Evolutionary conservation across 1,140 invertebrate genomes (phyloP).

Genomic region (Musca domestica): DNA sequence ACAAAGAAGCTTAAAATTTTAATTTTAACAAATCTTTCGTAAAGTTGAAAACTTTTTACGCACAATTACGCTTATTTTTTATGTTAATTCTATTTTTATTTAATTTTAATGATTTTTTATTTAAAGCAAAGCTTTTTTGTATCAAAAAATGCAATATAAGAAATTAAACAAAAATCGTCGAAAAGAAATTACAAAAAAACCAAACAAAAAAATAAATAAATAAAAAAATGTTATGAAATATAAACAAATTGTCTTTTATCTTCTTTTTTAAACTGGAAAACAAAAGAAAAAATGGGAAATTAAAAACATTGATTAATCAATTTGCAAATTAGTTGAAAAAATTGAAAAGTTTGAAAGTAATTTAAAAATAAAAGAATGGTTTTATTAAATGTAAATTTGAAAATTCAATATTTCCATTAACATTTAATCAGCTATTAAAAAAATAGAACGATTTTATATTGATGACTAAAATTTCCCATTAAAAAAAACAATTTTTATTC

Average conservation of each 20-base stretch:
- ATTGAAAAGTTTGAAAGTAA: too few relatives aligned
- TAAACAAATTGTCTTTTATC: conserved; percentile 11
- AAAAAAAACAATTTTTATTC: too few relatives aligned
- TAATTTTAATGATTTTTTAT: conserved; percentile 22
- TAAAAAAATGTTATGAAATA: conserved; percentile 18
- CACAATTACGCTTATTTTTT: conserved; percentile 52
- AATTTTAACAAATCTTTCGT: conserved; percentile 28
- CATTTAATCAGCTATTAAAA: too few relatives aligned
- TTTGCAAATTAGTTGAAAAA: too few relatives aligned
- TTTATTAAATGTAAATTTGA: too few relatives aligned
- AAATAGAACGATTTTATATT: too few relatives aligned
- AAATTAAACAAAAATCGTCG: conserved; percentile 17
- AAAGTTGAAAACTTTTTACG: conserved; percentile 52
- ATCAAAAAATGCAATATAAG: conserved; percentile 25
- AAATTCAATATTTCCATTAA: too few relatives aligned
- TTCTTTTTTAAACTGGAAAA: not conserved
- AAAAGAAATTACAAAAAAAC: conserved; percentile 24
- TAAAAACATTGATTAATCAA: too few relatives aligned
- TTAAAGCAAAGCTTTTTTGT: conserved; percentile 32
- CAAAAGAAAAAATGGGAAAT: not conserved
- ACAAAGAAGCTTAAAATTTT: conserved; percentile 8
- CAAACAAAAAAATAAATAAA: conserved; percentile 16
- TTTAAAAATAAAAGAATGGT: not conserved
- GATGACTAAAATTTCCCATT: too few relatives aligned
- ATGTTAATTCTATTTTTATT: conserved; percentile 28